Percentiles rank a stretch among this genome's conserved stretches.
Evolutionary conservation across 2,113 vertebrate species (phyloP).

Genomic region (Dermatemys mawii): DNA sequence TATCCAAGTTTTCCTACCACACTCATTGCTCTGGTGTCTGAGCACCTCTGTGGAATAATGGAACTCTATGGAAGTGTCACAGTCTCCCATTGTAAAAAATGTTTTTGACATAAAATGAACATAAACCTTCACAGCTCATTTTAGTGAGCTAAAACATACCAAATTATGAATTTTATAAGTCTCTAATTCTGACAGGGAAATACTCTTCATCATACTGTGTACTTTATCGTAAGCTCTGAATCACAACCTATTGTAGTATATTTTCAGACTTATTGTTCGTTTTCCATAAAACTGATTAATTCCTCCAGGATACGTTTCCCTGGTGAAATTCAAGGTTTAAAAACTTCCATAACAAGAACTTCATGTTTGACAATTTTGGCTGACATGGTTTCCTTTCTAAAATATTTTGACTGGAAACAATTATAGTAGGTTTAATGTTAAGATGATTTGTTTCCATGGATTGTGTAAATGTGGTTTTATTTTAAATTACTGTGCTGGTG

Average conservation of each 20-base stretch:
- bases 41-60: background rate
- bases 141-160: background rate
- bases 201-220: background rate
- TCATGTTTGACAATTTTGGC: conserved; percentile 51
- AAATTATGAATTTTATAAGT: background rate
- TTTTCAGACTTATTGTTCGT: conserved; percentile 24
- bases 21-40: background rate
- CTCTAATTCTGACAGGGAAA: background rate
- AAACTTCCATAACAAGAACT: background rate
- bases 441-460: conserved; percentile 25
- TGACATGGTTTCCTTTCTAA: conserved; percentile 49
- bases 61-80: background rate
- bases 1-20: background rate
- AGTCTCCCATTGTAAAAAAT: background rate
- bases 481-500: conserved; percentile 17
- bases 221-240: conserved; percentile 34
- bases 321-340: conserved; percentile 39
- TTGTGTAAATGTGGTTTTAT: background rate
- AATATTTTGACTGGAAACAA: conserved; percentile 62
- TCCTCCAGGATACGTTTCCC: conserved; percentile 33
- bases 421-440: background rate
- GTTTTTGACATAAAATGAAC: background rate
- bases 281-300: conserved; percentile 58
- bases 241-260: conserved; percentile 49
- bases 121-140: background rate